Evolutionary conservation across 2,113 vertebrate genomes (phyloP), one percentile per base, ranked within the genome.

Genomic region (Carassius auratus): DNA sequence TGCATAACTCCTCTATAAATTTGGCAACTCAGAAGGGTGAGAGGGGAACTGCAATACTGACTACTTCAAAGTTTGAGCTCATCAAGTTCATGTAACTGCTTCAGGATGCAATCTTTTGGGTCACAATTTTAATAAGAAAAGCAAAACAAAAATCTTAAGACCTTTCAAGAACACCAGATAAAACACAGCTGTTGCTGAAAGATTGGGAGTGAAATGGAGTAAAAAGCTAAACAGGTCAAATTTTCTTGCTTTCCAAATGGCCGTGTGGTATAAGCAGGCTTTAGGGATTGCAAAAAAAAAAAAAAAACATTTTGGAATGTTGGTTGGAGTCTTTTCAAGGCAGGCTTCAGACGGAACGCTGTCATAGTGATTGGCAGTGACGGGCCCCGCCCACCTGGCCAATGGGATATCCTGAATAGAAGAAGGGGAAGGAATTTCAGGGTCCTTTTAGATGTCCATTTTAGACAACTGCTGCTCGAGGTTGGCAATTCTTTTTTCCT

Each of bases 401-500:
- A 91, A 93, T 91, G 91, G 86, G 92, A 93, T 88, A 55, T 95
- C 94, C 94, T 95, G 88, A 94, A 92, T 89, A 92, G 90, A 90
- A 92, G 90, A 90, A 87, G 90, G 91, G 88, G 48, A 83, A 78
- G 50, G 74, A 71, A 57, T 38, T 84, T 8, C 52, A 59, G 77
- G 73, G 83, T 45, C 52, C 87, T 91, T 87, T 97, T 96, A 98
- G 93, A 96, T 95, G 30, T 92, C 94, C 4, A 97, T 95, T 94
- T 97, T 97, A 79, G 96, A 96, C 95, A 99, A 93, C 94, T 98
- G 96, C 93, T 98, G 96, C 93, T 99, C 98, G 91, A 99, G 94
- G 94, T 96, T 96, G 95, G 96, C 92, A 93, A 99, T 98, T 90
- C 98, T 95, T 92, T 97, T 97, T 6, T 97, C 97, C 92, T 99